These are phyloP conservation scores for Bergia puertoricense DNA, from an alignment of 92 coral and sea anemone genomes.

Conservation along the genomic window DNA sequence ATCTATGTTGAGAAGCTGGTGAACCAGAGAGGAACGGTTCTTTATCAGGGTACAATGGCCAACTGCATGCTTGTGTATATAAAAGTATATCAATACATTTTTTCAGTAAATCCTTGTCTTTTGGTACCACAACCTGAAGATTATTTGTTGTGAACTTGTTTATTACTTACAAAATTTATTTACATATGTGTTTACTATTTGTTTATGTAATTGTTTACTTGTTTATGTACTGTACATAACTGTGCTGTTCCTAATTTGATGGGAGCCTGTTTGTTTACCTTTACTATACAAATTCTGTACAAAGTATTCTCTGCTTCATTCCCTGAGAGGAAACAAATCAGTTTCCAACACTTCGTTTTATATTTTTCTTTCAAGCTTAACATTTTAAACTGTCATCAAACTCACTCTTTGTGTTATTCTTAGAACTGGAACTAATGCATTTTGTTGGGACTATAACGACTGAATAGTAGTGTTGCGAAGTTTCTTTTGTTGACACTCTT, in stretches of 20 bases:
- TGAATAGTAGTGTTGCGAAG: neutral
- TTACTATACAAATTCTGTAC: slow-evolving; percentile 1
- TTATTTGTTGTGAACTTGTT: neutral
- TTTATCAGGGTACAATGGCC: neutral
- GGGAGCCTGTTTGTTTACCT: neutral
- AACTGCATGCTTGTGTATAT: neutral
- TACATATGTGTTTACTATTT: neutral
- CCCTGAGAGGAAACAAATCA: neutral
- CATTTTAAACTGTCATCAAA: neutral
- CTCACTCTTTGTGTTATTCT: slow-evolving; percentile 2
- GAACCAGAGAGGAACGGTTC: neutral
- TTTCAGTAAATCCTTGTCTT: neutral
- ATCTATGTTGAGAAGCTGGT: neutral
- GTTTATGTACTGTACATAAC: neutral
- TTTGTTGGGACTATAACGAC: neutral
- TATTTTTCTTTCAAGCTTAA: slow-evolving; percentile 2
- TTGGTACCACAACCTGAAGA: neutral
- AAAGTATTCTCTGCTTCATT: slow-evolving; percentile 31
- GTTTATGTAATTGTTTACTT: neutral
- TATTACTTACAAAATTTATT: neutral
- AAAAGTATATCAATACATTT: neutral
- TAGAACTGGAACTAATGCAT: neutral
- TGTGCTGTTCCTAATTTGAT: neutral
- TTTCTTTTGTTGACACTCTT: neutral
- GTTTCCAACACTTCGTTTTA: neutral